Conservation (phyloP, 1,140 invertebrate species). For the Oppia nitens region DNA sequence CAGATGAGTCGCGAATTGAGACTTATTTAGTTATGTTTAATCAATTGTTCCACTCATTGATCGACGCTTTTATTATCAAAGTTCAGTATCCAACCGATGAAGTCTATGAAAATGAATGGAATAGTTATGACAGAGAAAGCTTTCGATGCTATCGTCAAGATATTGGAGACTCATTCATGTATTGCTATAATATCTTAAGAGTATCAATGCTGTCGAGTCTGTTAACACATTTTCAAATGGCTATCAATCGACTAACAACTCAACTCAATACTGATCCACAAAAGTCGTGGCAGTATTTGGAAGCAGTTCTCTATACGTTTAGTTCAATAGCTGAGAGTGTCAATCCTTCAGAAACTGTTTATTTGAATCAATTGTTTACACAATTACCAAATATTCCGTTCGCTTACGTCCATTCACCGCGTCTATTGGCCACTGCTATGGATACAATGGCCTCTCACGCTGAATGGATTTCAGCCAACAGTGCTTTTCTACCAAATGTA, state of each 20-base stretch:
- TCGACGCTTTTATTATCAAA: slow-evolving; percentile 45
- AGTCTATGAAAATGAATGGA: slow-evolving; percentile 31
- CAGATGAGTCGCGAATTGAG: slow-evolving; percentile 34
- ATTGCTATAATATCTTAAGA: slow-evolving; percentile 59
- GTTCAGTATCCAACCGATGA: slow-evolving; percentile 38
- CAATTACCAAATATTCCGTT: slow-evolving; percentile 43
- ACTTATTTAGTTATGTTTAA: slow-evolving; percentile 35
- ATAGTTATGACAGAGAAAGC: slow-evolving; percentile 58
- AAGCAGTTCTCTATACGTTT: slow-evolving; percentile 65
- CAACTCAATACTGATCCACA: background rate
- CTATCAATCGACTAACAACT: slow-evolving; percentile 9
- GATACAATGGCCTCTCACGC: slow-evolving; percentile 46
- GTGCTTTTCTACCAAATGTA: slow-evolving; percentile 33
- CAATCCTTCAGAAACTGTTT: slow-evolving; percentile 39
- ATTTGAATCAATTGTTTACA: slow-evolving; percentile 45
- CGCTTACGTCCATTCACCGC: slow-evolving; percentile 29
- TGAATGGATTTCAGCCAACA: slow-evolving; percentile 56
- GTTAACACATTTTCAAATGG: slow-evolving; percentile 19
- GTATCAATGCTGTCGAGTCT: slow-evolving; percentile 40
- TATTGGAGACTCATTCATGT: slow-evolving; percentile 69
- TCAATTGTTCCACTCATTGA: slow-evolving; percentile 46
- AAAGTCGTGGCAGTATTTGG: slow-evolving; percentile 36
- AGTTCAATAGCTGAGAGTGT: slow-evolving; percentile 58
- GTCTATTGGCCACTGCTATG: slow-evolving; percentile 10
- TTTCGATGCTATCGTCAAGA: slow-evolving; percentile 81